These are phyloP conservation scores for Solenodon paradoxus DNA, from an alignment of 2,113 vertebrate genomes.

Conservation along the genomic window DNA sequence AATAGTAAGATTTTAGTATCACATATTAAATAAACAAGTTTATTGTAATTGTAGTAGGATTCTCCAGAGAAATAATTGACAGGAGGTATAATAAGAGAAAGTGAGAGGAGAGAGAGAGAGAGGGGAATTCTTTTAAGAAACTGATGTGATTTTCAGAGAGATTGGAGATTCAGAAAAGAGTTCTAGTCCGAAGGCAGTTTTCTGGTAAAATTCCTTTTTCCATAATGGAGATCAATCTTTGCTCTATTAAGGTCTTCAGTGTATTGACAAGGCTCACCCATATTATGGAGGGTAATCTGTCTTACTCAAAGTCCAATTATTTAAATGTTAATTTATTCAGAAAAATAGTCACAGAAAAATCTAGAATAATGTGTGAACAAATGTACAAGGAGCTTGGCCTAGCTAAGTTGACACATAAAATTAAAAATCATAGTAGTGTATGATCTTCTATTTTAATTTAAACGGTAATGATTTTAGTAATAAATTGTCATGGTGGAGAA, in stretches of 20 bases:
- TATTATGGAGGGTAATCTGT: too few species aligned
- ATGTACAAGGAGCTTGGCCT: neutral
- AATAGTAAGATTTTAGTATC: neutral
- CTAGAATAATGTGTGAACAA: neutral
- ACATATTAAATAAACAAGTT: neutral
- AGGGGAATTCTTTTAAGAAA: neutral
- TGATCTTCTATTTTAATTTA: neutral
- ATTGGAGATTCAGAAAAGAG: neutral
- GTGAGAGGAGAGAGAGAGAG: neutral
- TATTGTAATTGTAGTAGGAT: neutral
- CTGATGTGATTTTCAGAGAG: too few species aligned
- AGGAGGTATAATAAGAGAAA: too few species aligned
- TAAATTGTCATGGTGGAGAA: neutral
- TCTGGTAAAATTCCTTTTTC: neutral
- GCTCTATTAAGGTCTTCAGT: too few species aligned
- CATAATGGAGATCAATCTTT: neutral
- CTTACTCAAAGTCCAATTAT: neutral
- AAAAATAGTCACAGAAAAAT: neutral
- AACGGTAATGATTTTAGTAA: neutral
- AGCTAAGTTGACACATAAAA: neutral
- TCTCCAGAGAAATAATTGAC: neutral
- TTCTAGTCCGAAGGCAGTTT: neutral
- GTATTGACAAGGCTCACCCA: too few species aligned
- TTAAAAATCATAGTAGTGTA: neutral
- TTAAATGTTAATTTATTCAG: neutral